A percentile compares a stretch with the other conserved stretches of the same genome.
Conservation (phyloP, 2,113 vertebrate genomes). For the Furnarius figulus region DNA sequence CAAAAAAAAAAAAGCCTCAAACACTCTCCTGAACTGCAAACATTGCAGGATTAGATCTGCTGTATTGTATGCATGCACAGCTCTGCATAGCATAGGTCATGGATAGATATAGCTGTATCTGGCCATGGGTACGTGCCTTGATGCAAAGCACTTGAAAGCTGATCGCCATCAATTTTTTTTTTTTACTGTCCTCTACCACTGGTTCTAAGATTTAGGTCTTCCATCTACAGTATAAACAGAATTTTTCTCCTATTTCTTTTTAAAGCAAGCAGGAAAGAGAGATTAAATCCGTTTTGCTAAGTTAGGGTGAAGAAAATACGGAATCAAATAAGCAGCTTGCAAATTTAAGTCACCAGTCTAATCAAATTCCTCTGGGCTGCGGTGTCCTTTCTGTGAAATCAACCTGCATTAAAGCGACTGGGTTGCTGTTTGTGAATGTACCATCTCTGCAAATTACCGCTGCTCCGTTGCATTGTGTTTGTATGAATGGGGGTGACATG, state of each 20-base stretch:
- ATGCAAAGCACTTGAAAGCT: neutral
- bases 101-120: neutral
- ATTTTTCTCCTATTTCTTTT: neutral
- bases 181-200: neutral
- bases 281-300: neutral
- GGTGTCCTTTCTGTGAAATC: slow-evolving; percentile 65
- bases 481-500: slow-evolving; percentile 82
- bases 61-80: neutral
- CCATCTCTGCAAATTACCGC: slow-evolving; percentile 72
- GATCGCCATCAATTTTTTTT: neutral
- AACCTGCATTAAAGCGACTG: slow-evolving; percentile 45
- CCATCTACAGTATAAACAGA: neutral
- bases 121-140: neutral
- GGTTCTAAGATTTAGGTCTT: neutral
- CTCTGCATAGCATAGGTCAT: neutral
- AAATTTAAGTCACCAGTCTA: slow-evolving; percentile 38
- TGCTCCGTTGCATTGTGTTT: slow-evolving; percentile 70
- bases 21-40: neutral
- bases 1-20: neutral
- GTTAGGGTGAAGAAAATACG: neutral
- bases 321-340: slow-evolving; percentile 24
- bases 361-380: slow-evolving; percentile 62
- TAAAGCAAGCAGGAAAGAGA: neutral
- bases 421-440: slow-evolving; percentile 75
- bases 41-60: neutral